Evolutionary conservation across 2,888 invertebrate species (phyloP), one percentile per base, ranked within the genome.

Genomic region (Zelleria hepariella): DNA sequence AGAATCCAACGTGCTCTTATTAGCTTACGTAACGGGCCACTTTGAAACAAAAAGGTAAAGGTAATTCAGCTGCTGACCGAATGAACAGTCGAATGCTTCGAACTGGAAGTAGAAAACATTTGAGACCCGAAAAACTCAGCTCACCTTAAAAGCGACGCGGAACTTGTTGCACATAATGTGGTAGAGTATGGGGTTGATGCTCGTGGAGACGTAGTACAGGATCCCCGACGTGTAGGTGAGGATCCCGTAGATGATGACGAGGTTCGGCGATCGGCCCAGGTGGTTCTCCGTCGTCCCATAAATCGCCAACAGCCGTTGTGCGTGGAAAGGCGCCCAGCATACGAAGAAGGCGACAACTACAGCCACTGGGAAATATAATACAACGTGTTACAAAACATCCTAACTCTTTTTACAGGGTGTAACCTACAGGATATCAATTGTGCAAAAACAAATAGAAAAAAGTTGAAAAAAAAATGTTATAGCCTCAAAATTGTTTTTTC

Each of bases 131-230:
- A 3, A 55, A 55, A 48, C 58, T 32, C 49, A 20, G 66, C 68
- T 77, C 85, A 96, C 96, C 93, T 95, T 96, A 83, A 98, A 98
- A 54, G 98, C 98, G 65, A 94, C 94, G 55, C 97, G 91, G 77
- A 97, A 98, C 79, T 97, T 97, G 78, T 96, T 93, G 8, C 97
- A 97, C 97, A 98, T 96, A 59, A 97, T 94, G 81, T 97, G 95
- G 85, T 98, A 98, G 48, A 98, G 91, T 63, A 98, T 91, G 0
- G 98, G 98, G 80, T 98, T 98, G 73, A 98, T 94, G 70, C 96
- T 96, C 8, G 98, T 96, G 6, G 97, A 97, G 67, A 97, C 80
- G 82, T 96, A 98, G 89, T 98, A 98, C 62, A 97, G 91, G 0
- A 98, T 92, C 0, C 98, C 98, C 0, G 96, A 97, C 47, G 93